Evolutionary conservation across 2,797 vertebrate species (phyloP).

Genomic region (Tiaroga cobitis): DNA sequence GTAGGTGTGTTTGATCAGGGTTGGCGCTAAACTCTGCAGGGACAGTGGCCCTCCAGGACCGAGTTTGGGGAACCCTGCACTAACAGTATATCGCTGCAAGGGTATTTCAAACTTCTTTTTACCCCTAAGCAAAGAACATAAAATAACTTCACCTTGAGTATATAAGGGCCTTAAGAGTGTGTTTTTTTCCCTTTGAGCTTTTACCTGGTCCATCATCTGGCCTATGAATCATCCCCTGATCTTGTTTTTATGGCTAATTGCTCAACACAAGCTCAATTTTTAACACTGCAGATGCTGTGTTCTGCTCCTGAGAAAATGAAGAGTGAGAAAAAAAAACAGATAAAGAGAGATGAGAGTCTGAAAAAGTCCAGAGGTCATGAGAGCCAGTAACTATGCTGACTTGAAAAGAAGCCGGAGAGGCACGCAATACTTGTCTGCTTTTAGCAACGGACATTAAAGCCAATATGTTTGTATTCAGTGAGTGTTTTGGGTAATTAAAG

Average conservation of each 20-base stretch:
- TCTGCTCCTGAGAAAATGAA: slow-evolving; percentile 1
- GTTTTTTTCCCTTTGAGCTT: slow-evolving; percentile 37
- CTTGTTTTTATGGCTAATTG: slow-evolving; percentile 52
- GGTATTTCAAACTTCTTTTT: neutral
- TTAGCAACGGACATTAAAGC: slow-evolving; percentile 47
- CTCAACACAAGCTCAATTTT: slow-evolving; percentile 34
- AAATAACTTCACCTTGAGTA: neutral
- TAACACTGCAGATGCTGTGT: slow-evolving; percentile 14
- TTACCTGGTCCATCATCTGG: slow-evolving; percentile 37
- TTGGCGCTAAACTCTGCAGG: too few species aligned
- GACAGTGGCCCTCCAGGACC: too few species aligned
- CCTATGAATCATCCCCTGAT: slow-evolving; percentile 40
- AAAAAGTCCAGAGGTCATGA: slow-evolving; percentile 22
- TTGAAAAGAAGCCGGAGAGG: slow-evolving; percentile 14
- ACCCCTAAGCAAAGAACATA: neutral
- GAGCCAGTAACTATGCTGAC: slow-evolving; percentile 12
- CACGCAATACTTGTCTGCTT: slow-evolving; percentile 19
- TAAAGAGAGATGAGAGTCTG: slow-evolving; percentile 28
- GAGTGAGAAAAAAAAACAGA: neutral
- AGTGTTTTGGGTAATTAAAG: slow-evolving; percentile 48
- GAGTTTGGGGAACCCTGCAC: too few species aligned
- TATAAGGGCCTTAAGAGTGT: neutral
- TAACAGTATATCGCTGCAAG: neutral
- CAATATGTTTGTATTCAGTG: slow-evolving; percentile 26
- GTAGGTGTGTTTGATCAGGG: too few species aligned